Percentiles rank a stretch among this genome's conserved stretches.
phyloP scores from a whole-genome alignment of 2,888 invertebrate species.

The Cacoxenus indagator region DNA sequence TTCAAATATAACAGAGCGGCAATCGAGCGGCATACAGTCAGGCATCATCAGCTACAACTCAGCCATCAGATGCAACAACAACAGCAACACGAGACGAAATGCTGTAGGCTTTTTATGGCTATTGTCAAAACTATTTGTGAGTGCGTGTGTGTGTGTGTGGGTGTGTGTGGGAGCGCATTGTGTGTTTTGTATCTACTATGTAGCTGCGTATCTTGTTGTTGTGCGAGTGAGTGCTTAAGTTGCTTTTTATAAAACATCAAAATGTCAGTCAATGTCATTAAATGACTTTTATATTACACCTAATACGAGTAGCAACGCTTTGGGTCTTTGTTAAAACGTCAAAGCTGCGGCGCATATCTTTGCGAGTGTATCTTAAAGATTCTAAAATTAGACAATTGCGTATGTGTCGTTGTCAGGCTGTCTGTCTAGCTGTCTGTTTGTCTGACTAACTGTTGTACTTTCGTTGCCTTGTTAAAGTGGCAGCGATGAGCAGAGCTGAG shows the following conservation, averaged over 20 bases:
- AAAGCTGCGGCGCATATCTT: neutral
- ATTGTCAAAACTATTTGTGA: slow-evolving; percentile 49
- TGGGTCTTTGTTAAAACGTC: neutral
- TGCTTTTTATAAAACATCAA: slow-evolving; percentile 67
- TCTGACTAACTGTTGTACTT: neutral
- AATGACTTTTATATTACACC: slow-evolving; percentile 67
- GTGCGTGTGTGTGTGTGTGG: slow-evolving; percentile 14
- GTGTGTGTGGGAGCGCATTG: slow-evolving; percentile 28
- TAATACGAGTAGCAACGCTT: slow-evolving; percentile 64
- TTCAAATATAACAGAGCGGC: slow-evolving; percentile 15
- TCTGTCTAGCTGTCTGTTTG: slow-evolving; percentile 3
- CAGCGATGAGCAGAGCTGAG: too few relatives aligned
- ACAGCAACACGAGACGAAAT: slow-evolving; percentile 24
- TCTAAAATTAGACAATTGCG: slow-evolving; percentile 63
- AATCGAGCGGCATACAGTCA: neutral
- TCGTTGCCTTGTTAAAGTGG: slow-evolving; percentile 15
- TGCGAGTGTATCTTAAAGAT: slow-evolving; percentile 60
- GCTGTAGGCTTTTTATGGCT: slow-evolving; percentile 60
- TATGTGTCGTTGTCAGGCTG: slow-evolving; percentile 4
- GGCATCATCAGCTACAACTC: neutral
- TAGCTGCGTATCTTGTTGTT: neutral
- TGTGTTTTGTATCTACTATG: neutral
- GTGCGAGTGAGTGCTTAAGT: slow-evolving; percentile 55
- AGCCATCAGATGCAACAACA: neutral
- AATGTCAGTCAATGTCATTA: slow-evolving; percentile 66